Evolutionary conservation across 2,888 invertebrate genomes (phyloP), one percentile per base, ranked within the genome.

Genomic region (Callyntrura sp.): DNA sequence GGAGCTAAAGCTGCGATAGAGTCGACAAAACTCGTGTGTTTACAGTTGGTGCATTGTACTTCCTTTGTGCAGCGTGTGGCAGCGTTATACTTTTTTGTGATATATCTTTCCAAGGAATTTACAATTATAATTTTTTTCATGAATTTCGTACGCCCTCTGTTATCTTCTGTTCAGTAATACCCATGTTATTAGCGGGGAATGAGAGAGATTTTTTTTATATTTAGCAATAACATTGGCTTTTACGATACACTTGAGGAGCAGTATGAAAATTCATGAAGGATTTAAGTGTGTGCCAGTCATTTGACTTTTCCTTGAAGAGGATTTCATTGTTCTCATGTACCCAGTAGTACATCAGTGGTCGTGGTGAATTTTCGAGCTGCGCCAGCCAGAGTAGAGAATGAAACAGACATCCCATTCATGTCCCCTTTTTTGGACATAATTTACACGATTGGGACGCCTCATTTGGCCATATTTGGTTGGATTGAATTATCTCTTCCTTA

Each of bases 391-490:
- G 45, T 55, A 51, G 81, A 62, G 65, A 76, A 51, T 78, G 62
- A 48, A 68, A 35, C 81, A 90, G 84, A 87, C 83, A 85, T 85
- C 76, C 90, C 85, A 92, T 91, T 92, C 85, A 88, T 78, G 89
- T 83, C 70, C 91, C 91, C 90, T 90, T 91, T 87, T 92, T 91
- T 91, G 92, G 92, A 89, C 90, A 92, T 92, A 92, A 92, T 92
- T 92, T 92, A 92, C 91, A 90, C 92, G 90, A 92, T 89, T 90
- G 88, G 82, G 91, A 92, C 91, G 91, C 92, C 92, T 92, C 91
- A 91, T 92, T 91, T 91, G 87, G 65, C 92, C 92, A 48, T 92
- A 92, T 92, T 92, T 92, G 92, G 92, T 48, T 55, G 73, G 91
- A 91, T 92, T 91, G 91, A 92, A 91, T 91, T 92, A 91, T 87